These are phyloP conservation scores for Meda fulgida DNA, from an alignment of 2,797 vertebrate species.

Conservation along the genomic window DNA sequence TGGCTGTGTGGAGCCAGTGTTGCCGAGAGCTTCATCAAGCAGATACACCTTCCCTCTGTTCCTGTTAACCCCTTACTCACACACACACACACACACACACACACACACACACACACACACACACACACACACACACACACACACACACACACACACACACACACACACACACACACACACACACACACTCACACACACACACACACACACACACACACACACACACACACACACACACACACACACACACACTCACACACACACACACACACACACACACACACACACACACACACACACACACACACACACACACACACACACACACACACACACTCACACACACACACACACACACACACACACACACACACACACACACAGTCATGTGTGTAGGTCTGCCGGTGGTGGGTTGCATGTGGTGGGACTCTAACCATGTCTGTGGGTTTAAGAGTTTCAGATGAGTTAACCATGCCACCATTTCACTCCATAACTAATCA, in stretches of 20 bases:
- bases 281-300: neutral
- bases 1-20: slow-evolving; percentile 64
- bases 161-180: too few relatives aligned
- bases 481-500: slow-evolving; percentile 52
- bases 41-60: slow-evolving; percentile 20
- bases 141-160: slow-evolving; percentile 17
- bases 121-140: neutral
- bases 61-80: slow-evolving; percentile 32
- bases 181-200: neutral
- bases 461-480: slow-evolving; percentile 47
- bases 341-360: neutral
- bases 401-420: slow-evolving; percentile 40
- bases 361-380: neutral
- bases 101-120: neutral
- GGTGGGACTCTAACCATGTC: slow-evolving; percentile 39
- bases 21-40: slow-evolving; percentile 54
- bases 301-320: neutral
- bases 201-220: neutral
- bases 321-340: slow-evolving; percentile 22
- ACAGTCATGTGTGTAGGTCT: neutral
- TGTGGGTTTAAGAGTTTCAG: slow-evolving; percentile 59
- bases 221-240: neutral
- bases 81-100: neutral
- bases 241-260: slow-evolving; percentile 28
- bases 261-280: too few relatives aligned